A percentile compares a stretch with the other conserved stretches of the same genome.
These are phyloP conservation scores for Luehdorfia chinensis DNA, from an alignment of 1,140 invertebrate species.

Conservation along the genomic window DNA sequence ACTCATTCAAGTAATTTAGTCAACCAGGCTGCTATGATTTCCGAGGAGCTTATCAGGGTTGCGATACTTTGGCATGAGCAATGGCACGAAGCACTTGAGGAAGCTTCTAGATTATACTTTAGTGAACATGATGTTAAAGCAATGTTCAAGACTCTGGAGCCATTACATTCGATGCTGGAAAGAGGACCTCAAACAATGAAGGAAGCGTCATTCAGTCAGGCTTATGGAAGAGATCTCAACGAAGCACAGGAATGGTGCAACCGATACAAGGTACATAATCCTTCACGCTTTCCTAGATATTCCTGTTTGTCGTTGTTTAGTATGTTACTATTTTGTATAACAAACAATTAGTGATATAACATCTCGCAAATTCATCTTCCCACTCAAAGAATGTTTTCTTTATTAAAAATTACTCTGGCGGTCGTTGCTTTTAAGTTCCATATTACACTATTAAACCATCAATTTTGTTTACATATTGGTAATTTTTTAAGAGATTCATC, in stretches of 20 bases:
- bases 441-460: no score
- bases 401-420: no score
- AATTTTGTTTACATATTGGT: no score
- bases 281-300: no score
- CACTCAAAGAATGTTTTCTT: no score
- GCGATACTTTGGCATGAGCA: constrained; percentile 99
- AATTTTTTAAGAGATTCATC: no score
- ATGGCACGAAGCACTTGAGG: constrained; percentile 98
- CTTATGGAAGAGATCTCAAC: constrained; percentile 95
- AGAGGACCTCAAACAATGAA: constrained; percentile 96
- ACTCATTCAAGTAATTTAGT: constrained; percentile 96
- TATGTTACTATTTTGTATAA: no score
- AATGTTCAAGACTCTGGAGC: constrained; percentile 97
- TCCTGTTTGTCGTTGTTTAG: no score
- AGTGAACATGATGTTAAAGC: constrained; percentile 95
- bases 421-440: no score
- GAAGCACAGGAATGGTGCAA: constrained; percentile 97
- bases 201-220: constrained; percentile 97
- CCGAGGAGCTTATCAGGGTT: constrained; percentile 97
- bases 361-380: no score
- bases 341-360: no score
- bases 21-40: constrained; percentile 94
- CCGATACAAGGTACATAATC: constrained; percentile 84
- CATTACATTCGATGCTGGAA: constrained; percentile 95
- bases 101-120: constrained; percentile 96